Conservation (phyloP, 2,888 invertebrate genomes). For the Phaonia tiefii region DNA sequence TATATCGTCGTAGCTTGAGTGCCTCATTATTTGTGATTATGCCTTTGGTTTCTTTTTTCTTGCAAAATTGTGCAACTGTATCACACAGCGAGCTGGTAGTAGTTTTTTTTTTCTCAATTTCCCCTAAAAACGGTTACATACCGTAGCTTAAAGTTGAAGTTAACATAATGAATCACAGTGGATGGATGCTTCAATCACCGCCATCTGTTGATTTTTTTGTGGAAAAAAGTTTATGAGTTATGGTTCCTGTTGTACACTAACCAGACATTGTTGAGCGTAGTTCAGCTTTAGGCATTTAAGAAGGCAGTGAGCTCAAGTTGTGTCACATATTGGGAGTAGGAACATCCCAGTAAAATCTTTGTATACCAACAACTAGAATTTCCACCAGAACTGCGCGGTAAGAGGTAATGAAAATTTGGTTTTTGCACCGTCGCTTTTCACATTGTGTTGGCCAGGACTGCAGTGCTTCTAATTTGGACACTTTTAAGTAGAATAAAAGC, state of each 20-base stretch:
- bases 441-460: too few relatives aligned
- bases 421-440: too few relatives aligned
- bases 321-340: too few relatives aligned
- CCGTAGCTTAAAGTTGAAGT: conserved; percentile 1
- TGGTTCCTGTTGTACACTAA: neutral
- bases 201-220: neutral
- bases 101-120: conserved; percentile 37
- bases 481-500: too few relatives aligned
- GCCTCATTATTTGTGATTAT: conserved; percentile 79
- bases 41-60: conserved; percentile 66
- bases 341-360: too few relatives aligned
- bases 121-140: conserved; percentile 1
- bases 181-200: neutral
- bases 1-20: conserved; percentile 47
- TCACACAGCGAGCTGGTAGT: conserved; percentile 34
- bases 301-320: too few relatives aligned
- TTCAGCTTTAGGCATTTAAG: too few relatives aligned
- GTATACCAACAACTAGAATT: too few relatives aligned
- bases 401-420: too few relatives aligned
- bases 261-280: too few relatives aligned
- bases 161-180: conserved; percentile 5
- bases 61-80: conserved; percentile 75
- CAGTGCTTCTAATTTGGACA: too few relatives aligned
- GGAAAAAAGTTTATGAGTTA: conserved; percentile 4
- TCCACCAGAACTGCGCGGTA: too few relatives aligned